These are phyloP conservation scores for Varanus salvator DNA, from an alignment of 2,113 vertebrate genomes.

Conservation along the genomic window DNA sequence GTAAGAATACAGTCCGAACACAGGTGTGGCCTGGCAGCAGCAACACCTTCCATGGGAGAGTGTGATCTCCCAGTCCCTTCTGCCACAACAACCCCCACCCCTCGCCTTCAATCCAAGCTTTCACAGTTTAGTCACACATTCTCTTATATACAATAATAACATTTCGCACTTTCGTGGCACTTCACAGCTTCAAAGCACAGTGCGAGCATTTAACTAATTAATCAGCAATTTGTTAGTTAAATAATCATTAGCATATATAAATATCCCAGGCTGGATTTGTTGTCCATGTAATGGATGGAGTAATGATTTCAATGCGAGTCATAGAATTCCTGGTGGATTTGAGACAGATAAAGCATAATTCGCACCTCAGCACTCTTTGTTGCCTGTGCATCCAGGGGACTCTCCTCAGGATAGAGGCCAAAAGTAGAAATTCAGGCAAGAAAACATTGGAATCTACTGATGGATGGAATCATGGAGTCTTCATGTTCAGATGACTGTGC, in stretches of 20 bases:
- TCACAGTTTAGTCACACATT: conserved; percentile 19
- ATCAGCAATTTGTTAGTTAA: conserved; percentile 52
- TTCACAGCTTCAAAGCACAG: conserved; percentile 35
- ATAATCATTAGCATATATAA: conserved; percentile 47
- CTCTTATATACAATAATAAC: conserved; percentile 22
- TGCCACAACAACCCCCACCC: neutral
- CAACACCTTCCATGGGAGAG: neutral
- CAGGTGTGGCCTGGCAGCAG: neutral
- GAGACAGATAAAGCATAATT: conserved; percentile 5
- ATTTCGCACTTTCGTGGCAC: neutral
- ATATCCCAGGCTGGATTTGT: conserved; percentile 36
- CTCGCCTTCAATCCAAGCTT: conserved; percentile 32
- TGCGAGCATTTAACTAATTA: conserved; percentile 46
- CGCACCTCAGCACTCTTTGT: neutral
- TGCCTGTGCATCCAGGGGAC: neutral
- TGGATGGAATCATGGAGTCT: neutral
- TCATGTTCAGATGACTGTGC: neutral
- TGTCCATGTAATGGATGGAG: conserved; percentile 41
- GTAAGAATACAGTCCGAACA: neutral
- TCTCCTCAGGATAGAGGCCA: neutral
- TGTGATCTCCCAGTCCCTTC: neutral
- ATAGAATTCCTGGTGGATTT: conserved; percentile 33
- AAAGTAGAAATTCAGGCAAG: neutral
- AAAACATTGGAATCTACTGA: neutral
- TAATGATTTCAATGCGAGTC: conserved; percentile 31